Conservation (phyloP, 2,113 vertebrate genomes). For the Pontoporia blainvillei region DNA sequence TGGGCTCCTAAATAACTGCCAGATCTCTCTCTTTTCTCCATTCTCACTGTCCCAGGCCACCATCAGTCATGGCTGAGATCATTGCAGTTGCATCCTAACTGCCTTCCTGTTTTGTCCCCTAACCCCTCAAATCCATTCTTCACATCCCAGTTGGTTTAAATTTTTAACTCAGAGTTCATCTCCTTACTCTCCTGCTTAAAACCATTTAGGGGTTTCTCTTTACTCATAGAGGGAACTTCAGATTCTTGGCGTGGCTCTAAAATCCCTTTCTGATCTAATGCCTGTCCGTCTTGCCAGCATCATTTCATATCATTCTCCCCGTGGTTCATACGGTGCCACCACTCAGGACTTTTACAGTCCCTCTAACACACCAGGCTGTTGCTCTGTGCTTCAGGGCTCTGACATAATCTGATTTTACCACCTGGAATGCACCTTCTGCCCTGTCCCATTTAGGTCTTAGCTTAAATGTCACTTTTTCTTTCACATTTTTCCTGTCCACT, state of each 20-base stretch:
- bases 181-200: slow-evolving; percentile 17
- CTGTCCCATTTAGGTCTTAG: not conserved
- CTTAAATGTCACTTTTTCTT: not conserved
- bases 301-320: not conserved
- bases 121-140: not conserved
- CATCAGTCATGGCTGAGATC: not conserved
- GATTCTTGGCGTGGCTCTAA: not conserved
- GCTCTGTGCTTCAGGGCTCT: not conserved
- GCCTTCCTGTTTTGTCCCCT: not conserved
- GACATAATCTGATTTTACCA: not conserved
- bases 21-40: not conserved
- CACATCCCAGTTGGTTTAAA: not conserved
- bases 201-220: not conserved
- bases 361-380: not conserved
- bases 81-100: not conserved
- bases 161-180: not conserved
- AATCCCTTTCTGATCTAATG: not conserved
- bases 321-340: not conserved
- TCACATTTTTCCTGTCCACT: not conserved
- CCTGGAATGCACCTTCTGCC: not conserved
- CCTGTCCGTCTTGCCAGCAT: not conserved
- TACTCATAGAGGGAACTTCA: not conserved
- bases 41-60: not conserved
- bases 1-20: not conserved
- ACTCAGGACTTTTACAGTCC: not conserved